Evolutionary conservation across 1,140 invertebrate species (phyloP).

Genomic region (Sitophilus oryzae): DNA sequence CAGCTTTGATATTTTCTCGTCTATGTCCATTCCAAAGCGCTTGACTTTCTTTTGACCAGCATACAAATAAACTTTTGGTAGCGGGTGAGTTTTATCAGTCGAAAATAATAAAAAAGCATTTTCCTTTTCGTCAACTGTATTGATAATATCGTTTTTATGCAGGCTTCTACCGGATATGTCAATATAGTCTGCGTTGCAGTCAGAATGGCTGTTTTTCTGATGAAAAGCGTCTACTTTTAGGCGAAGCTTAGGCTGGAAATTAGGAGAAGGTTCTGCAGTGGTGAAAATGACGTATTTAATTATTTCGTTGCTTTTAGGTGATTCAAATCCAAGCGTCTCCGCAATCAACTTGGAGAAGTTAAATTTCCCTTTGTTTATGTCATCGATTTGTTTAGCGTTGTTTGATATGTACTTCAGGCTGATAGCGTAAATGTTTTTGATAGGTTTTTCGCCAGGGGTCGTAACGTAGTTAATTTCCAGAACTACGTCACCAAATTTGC

Average conservation of each 20-base stretch:
- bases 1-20: constrained; percentile 6
- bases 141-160: constrained; percentile 2
- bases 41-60: constrained; percentile 13
- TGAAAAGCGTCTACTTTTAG: not conserved
- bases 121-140: constrained; percentile 17
- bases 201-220: not conserved
- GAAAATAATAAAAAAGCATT: constrained; percentile 16
- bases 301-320: not conserved
- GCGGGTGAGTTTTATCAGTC: constrained; percentile 1
- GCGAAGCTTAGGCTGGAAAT: not conserved
- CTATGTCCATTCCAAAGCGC: constrained; percentile 1
- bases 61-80: constrained; percentile 17
- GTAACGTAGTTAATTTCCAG: constrained; percentile 12
- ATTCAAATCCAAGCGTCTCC: not conserved
- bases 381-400: constrained; percentile 13
- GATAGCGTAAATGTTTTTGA: constrained; percentile 12
- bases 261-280: not conserved
- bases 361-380: constrained; percentile 14
- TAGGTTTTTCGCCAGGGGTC: not conserved
- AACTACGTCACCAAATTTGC: constrained; percentile 16
- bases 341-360: constrained; percentile 2
- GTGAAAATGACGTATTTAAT: constrained; percentile 18
- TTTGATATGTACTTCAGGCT: constrained; percentile 16
- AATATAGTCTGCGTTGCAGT: not conserved
- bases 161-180: not conserved